A percentile compares a stretch with the other conserved stretches of the same genome.
Conservation (phyloP, 2,888 invertebrate genomes). For the Mechanitis messenoides region DNA sequence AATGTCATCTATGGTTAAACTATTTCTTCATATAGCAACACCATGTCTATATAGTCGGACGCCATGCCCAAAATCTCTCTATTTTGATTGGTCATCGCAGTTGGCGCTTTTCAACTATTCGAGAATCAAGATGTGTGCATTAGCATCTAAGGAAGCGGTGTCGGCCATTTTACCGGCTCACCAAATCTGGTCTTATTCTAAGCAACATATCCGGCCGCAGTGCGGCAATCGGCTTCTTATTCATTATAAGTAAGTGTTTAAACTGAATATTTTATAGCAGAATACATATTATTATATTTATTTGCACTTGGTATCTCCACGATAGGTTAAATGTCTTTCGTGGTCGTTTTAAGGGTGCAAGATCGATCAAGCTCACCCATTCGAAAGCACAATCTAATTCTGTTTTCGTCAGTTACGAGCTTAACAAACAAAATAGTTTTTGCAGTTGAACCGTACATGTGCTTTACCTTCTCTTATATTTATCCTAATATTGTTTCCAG, state of each 20-base stretch:
- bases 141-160: conserved; percentile 39
- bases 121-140: conserved; percentile 28
- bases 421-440: conserved; percentile 41
- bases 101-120: conserved; percentile 25
- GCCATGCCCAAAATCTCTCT: conserved; percentile 50
- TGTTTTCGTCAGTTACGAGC: conserved; percentile 74
- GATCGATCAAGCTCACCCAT: conserved; percentile 70
- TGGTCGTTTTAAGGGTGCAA: conserved; percentile 80
- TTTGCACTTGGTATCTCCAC: conserved; percentile 81
- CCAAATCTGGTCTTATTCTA: conserved; percentile 21
- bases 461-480: not conserved
- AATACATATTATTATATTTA: conserved; percentile 28
- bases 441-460: not conserved
- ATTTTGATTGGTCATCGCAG: conserved; percentile 62
- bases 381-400: conserved; percentile 63
- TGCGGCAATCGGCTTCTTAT: conserved; percentile 52
- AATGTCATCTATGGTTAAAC: conserved; percentile 34
- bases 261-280: not conserved
- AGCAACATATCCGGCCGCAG: conserved; percentile 55
- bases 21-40: conserved; percentile 47
- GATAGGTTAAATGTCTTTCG: conserved; percentile 57
- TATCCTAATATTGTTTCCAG: conserved; percentile 40
- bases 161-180: conserved; percentile 61
- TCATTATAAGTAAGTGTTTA: conserved; percentile 46
- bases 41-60: conserved; percentile 49